A percentile compares a stretch with the other conserved stretches of the same genome.
Conservation (phyloP, 2,888 invertebrate genomes). For the Mythimna albipuncta region DNA sequence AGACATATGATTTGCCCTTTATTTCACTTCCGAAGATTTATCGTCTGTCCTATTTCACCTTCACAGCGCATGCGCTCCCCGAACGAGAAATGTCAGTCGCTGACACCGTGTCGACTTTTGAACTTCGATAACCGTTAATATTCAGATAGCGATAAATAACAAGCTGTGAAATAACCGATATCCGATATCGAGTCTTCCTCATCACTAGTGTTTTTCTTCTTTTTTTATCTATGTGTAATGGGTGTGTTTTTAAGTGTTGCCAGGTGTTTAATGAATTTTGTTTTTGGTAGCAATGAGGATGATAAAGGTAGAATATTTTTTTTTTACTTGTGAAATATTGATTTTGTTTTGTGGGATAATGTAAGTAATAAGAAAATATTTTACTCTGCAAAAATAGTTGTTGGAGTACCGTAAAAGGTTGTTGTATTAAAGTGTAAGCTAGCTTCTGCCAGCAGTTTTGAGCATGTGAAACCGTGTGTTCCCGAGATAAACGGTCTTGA, state of each 20-base stretch:
- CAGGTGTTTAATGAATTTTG: constrained; percentile 34
- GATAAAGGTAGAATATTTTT: constrained; percentile 36
- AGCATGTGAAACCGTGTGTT: too few relatives aligned
- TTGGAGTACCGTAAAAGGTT: too few relatives aligned
- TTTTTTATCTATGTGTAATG: constrained; percentile 46
- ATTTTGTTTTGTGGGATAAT: not conserved
- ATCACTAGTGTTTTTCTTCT: constrained; percentile 56
- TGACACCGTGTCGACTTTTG: constrained; percentile 70
- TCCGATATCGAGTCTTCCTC: constrained; percentile 55
- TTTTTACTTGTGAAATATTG: not conserved
- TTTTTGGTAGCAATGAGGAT: constrained; percentile 32
- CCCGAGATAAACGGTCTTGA: too few relatives aligned
- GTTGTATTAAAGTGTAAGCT: too few relatives aligned
- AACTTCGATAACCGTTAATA: constrained; percentile 70
- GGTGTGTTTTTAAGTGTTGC: constrained; percentile 52
- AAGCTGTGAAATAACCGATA: constrained; percentile 53
- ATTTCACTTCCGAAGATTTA: constrained; percentile 73
- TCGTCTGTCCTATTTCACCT: constrained; percentile 81
- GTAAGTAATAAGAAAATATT: too few relatives aligned
- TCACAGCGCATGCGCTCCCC: constrained; percentile 67
- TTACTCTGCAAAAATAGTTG: too few relatives aligned
- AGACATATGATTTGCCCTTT: constrained; percentile 70
- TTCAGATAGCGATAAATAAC: constrained; percentile 59
- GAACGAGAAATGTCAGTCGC: constrained; percentile 61
- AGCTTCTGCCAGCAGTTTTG: too few relatives aligned